phyloP scores from a whole-genome alignment of 2,113 vertebrate species.

The Mugil cephalus region DNA sequence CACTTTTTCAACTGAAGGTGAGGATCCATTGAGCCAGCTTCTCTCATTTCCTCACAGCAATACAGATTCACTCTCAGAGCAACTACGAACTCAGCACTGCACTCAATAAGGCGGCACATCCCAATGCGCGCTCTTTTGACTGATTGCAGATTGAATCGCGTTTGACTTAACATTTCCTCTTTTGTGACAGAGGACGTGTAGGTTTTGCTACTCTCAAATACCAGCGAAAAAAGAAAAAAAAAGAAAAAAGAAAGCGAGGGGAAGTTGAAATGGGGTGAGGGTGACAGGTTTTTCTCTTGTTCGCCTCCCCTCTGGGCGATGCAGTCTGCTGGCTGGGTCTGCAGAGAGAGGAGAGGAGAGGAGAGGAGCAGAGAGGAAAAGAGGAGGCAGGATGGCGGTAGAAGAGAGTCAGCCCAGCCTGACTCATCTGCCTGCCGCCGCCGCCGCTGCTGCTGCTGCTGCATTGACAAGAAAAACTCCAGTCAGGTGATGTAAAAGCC shows the following conservation, averaged over 20 bases:
- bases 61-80: constrained; percentile 14
- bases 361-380: constrained; percentile 6
- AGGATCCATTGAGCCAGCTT: constrained; percentile 54
- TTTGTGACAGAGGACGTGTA: constrained; percentile 27
- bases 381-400: constrained; percentile 47
- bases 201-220: constrained; percentile 29
- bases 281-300: constrained; percentile 39
- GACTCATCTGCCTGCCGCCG: constrained; percentile 84
- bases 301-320: constrained; percentile 55
- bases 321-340: constrained; percentile 66
- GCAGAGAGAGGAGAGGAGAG: constrained; percentile 53
- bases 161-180: constrained; percentile 49
- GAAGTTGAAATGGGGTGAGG: constrained; percentile 25
- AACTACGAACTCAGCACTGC: constrained; percentile 43
- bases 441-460: constrained; percentile 82
- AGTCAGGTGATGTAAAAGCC: constrained; percentile 82
- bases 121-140: constrained; percentile 10
- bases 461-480: constrained; percentile 78
- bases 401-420: constrained; percentile 74
- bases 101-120: constrained; percentile 15
- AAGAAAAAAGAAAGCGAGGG: too few relatives aligned
- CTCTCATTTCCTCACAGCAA: constrained; percentile 54
- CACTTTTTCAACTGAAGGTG: constrained; percentile 57
- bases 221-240: constrained; percentile 14
- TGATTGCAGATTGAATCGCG: constrained; percentile 47